A percentile compares a stretch with the other conserved stretches of the same genome.
Evolutionary conservation across 2,113 vertebrate species (phyloP).

Genomic region (Apteryx mantelli): DNA sequence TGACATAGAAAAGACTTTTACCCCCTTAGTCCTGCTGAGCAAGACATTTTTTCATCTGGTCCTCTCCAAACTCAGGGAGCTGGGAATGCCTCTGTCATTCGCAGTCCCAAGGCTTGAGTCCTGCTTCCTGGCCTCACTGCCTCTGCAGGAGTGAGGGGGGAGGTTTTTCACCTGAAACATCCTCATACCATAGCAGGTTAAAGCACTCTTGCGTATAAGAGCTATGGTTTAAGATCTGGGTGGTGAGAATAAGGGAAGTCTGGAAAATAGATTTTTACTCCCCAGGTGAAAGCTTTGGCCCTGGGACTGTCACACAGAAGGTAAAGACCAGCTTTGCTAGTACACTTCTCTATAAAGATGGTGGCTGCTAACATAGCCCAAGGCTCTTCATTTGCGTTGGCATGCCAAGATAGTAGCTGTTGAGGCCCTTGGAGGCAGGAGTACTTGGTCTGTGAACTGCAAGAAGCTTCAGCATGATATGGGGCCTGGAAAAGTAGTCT

Average conservation of each 20-base stretch:
- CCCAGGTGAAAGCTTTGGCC: not conserved
- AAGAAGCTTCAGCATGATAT: not conserved
- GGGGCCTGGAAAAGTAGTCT: not conserved
- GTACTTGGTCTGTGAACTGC: not conserved
- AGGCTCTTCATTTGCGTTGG: no score
- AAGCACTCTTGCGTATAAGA: not conserved
- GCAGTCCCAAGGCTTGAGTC: not conserved
- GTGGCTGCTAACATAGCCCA: no score
- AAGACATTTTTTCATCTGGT: not conserved
- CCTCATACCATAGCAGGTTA: not conserved
- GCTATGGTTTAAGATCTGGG: not conserved
- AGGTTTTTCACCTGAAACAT: not conserved
- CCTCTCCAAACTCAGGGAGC: not conserved
- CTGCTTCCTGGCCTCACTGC: not conserved
- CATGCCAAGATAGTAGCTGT: not conserved
- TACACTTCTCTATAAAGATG: not conserved
- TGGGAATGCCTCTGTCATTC: not conserved
- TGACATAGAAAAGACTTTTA: not conserved
- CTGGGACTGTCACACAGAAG: not conserved
- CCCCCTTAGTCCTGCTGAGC: not conserved
- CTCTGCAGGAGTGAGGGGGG: rapidly evolving
- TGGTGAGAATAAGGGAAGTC: not conserved
- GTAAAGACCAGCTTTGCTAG: not conserved
- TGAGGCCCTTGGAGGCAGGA: not conserved
- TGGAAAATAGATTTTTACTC: not conserved